Conservation (phyloP, 2,888 invertebrate species). For the Melanophora roralis region DNA sequence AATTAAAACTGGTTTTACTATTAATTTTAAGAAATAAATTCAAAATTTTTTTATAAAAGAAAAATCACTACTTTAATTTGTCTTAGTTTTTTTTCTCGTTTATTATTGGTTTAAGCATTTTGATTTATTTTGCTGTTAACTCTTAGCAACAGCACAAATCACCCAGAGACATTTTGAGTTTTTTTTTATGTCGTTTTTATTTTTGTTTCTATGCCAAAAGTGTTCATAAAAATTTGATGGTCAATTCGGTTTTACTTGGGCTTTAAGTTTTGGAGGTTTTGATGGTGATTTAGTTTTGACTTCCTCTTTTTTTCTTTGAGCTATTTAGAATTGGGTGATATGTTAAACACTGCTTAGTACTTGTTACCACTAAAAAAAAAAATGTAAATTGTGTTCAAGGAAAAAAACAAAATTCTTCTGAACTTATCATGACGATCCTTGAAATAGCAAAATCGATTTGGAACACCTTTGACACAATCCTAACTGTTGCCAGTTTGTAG, state of each 20-base stretch:
- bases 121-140: conserved; percentile 42
- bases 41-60: neutral
- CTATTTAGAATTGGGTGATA: no score
- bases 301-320: neutral
- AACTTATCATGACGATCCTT: no score
- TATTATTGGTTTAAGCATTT: neutral
- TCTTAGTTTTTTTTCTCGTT: neutral
- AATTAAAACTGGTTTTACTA: neutral
- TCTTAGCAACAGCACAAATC: conserved; percentile 17
- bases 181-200: neutral
- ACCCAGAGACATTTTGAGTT: neutral
- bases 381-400: no score
- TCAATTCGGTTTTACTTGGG: neutral
- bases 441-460: no score
- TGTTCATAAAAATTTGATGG: neutral
- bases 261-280: neutral
- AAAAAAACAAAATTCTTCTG: no score
- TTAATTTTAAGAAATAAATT: conserved; percentile 3
- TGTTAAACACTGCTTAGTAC: no score
- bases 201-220: neutral
- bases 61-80: neutral
- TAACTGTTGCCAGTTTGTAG: no score
- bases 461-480: no score
- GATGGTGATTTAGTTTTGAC: neutral
- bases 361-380: no score